Evolutionary conservation across 2,888 invertebrate species (phyloP), one percentile per base, ranked within the genome.

Genomic region (Aspidiotus rigidus): DNA sequence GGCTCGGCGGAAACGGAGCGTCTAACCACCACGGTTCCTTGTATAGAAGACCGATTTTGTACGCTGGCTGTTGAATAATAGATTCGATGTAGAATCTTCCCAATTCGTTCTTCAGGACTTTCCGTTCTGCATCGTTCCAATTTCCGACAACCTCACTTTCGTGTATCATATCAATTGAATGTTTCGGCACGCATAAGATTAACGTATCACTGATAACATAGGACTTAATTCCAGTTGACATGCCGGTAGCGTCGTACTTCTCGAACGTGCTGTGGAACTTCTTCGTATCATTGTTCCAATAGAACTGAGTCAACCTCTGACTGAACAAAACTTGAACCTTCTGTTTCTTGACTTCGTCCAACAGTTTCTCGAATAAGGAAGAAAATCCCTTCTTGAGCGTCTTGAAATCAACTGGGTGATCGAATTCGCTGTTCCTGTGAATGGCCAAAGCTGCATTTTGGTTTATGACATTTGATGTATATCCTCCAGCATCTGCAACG

Each of bases 351-450:
- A 11, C 15, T 53, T 1, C 53, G 1, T 53, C 15, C 13, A n/a
- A 11, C 5, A 53, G 53, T 53, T 53, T 53, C 1, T 53, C 53
- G 5, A 53, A 13, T n/a, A 53, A 53, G 13, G n/a, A 1, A 53
- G 53, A 53, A n/a, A 13, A 53, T 13, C 53, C 53, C 5, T n/a
- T 1, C 11, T 53, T n/a, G 2, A 53, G n/a, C 1, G 53, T 53
- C 5, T 53, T 53, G n/a, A 53, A 53, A 13, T 53, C 15, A 11
- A 53, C 53, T n/a, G 13, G 13, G n/a, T 53, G 11, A 13, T n/a
- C 53, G n/a, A 53, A 53, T 53, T 53, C 53, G 53, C 53, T 53
- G 5, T 53, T 53, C 15, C 53, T 53, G 53, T 53, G 53, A 13
- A 53, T n/a, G 1, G 53, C 53, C 5, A 13, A 5, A 53, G 53